Percentiles rank a stretch among this genome's conserved stretches.
These are phyloP conservation scores for Diadumene lineata DNA, from an alignment of 92 coral and sea anemone species.

Conservation along the genomic window DNA sequence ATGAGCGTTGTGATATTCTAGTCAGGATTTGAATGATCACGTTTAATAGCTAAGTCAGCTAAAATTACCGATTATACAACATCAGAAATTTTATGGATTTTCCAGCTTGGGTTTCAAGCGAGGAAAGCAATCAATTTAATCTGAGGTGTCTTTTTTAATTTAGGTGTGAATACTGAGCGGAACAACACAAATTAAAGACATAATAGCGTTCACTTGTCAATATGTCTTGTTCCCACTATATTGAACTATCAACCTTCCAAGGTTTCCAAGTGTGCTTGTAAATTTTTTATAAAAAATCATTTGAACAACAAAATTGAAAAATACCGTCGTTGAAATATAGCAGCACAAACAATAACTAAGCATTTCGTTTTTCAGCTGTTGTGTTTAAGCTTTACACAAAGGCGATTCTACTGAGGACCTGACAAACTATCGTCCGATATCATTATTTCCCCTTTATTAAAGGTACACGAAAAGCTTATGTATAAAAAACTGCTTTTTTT, in stretches of 20 bases:
- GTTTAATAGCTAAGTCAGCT: no score
- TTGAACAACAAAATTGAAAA: constrained; percentile 22
- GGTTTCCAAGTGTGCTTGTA: constrained; percentile 7
- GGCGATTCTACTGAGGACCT: no score
- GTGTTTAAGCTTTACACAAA: no score
- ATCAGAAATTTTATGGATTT: constrained; percentile 2
- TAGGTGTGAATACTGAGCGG: constrained; percentile 4
- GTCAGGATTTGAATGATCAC: neutral
- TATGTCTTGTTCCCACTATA: constrained; percentile 11
- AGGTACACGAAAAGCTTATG: no score
- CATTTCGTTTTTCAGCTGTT: constrained; percentile 5
- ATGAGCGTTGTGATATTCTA: constrained; percentile 28
- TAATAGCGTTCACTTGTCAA: no score
- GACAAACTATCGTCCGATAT: no score
- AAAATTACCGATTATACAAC: constrained; percentile 8
- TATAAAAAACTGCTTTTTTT: no score
- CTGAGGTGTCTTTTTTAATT: neutral
- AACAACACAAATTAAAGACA: neutral
- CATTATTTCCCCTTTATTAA: no score
- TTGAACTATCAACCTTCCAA: neutral
- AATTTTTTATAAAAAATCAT: constrained; percentile 20
- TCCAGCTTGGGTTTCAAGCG: constrained; percentile 25
- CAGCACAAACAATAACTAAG: constrained; percentile 7
- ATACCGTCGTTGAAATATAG: constrained; percentile 13
- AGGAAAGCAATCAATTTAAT: constrained; percentile 7